A percentile compares a stretch with the other conserved stretches of the same genome.
These are phyloP conservation scores for Hemicordylus capensis DNA, from an alignment of 2,113 vertebrate species.

Conservation along the genomic window DNA sequence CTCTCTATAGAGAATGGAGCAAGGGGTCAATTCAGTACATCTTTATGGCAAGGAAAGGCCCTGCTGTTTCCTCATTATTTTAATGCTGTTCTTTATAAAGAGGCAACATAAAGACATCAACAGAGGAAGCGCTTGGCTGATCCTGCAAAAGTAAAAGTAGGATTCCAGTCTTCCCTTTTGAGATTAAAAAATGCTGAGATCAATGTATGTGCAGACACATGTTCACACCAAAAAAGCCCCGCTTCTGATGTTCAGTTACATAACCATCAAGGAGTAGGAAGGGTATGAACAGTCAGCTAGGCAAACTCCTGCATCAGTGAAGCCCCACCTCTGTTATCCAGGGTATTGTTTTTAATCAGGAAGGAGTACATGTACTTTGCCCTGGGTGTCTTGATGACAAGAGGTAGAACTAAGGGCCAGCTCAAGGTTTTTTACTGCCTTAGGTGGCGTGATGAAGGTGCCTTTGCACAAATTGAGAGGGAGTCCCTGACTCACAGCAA, in stretches of 20 bases:
- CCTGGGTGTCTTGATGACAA: not conserved
- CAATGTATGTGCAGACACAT: not conserved
- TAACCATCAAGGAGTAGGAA: not conserved
- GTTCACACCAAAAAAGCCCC: not conserved
- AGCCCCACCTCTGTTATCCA: not conserved
- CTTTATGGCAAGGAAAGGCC: not conserved
- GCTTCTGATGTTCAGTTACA: slow-evolving; percentile 34
- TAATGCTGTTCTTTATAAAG: slow-evolving; percentile 4
- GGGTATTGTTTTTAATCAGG: not conserved
- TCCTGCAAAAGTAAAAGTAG: slow-evolving; percentile 11
- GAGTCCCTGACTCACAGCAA: not conserved
- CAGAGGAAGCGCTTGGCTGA: not conserved
- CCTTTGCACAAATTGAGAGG: not conserved
- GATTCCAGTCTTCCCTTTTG: slow-evolving; percentile 20
- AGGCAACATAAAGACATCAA: slow-evolving; percentile 22
- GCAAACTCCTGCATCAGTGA: not conserved
- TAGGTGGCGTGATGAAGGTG: not conserved
- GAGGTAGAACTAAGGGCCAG: not conserved
- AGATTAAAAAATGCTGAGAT: slow-evolving; percentile 13
- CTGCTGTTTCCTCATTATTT: slow-evolving; percentile 43
- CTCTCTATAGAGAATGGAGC: slow-evolving; percentile 28
- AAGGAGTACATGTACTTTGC: not conserved
- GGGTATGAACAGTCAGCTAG: not conserved
- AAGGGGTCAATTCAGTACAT: slow-evolving; percentile 25
- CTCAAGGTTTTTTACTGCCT: not conserved